Conservation (phyloP, 2,888 invertebrate species). For the Epinotia nisella region DNA sequence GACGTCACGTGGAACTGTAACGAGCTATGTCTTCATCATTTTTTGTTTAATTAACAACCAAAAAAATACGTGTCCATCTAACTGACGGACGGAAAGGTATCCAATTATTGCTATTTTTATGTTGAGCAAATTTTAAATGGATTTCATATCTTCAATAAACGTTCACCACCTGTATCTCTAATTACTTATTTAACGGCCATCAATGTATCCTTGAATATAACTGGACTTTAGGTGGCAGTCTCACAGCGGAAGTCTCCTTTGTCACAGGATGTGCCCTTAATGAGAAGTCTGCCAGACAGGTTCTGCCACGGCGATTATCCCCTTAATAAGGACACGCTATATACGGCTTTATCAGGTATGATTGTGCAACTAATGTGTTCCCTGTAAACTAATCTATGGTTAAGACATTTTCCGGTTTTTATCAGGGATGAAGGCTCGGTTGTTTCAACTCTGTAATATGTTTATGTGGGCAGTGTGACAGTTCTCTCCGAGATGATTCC, state of each 20-base stretch:
- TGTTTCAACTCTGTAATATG: no score
- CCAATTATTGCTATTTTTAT: no score
- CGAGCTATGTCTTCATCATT: no score
- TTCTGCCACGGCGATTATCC: conserved; percentile 21
- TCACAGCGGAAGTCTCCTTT: conserved; percentile 26
- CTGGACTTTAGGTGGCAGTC: neutral
- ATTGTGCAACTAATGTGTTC: conserved; percentile 34
- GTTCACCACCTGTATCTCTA: no score
- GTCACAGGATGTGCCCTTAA: conserved; percentile 38
- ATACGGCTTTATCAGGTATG: conserved; percentile 27
- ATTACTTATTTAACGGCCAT: neutral
- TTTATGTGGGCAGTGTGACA: no score
- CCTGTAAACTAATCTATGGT: conserved; percentile 13
- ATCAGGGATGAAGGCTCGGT: neutral
- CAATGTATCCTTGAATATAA: neutral
- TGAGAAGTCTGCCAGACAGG: conserved; percentile 11
- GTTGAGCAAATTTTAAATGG: no score
- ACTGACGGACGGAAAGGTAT: no score
- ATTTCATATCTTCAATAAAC: no score
- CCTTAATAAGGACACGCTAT: conserved; percentile 23
- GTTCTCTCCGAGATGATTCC: no score
- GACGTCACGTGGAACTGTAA: no score
- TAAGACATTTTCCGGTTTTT: conserved; percentile 25
- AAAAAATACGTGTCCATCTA: no score
- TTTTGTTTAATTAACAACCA: no score